Evolutionary conservation across 2,797 vertebrate species (phyloP).

Genomic region (Melanitta fusca): DNA sequence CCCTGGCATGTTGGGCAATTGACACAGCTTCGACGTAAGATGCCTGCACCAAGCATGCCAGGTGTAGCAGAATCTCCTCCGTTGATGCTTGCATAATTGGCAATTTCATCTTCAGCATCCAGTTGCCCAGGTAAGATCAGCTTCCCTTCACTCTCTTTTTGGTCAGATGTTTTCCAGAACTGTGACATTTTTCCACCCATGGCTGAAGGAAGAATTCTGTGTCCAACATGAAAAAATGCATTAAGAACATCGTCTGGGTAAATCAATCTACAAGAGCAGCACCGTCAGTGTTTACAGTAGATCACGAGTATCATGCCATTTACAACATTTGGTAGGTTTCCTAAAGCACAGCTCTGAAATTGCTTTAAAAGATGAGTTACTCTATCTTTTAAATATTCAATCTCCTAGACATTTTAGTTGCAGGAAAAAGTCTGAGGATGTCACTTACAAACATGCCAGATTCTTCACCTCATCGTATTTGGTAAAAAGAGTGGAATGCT

Average conservation of each 20-base stretch:
- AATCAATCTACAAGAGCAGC: neutral
- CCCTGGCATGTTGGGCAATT: constrained; percentile 88
- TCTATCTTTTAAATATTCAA: neutral
- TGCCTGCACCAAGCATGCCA: neutral
- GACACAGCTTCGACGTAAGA: constrained; percentile 31
- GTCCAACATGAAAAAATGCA: neutral
- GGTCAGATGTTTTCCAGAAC: neutral
- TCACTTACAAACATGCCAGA: neutral
- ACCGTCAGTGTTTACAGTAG: neutral
- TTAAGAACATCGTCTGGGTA: neutral
- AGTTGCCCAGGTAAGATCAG: neutral
- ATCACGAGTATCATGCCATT: neutral
- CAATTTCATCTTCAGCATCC: neutral
- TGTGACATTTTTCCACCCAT: constrained; percentile 60
- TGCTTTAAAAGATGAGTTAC: neutral
- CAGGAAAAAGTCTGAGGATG: neutral
- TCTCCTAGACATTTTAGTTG: neutral
- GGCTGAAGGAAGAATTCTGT: neutral
- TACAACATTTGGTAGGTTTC: neutral
- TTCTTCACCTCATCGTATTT: neutral
- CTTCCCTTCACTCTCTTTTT: constrained; percentile 19
- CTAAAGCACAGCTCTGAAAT: neutral
- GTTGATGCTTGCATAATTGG: constrained; percentile 71
- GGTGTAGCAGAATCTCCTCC: neutral
- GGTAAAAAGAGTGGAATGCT: neutral